Conservation (phyloP, 2,888 invertebrate species). For the Hirtodrosophila confusa region DNA sequence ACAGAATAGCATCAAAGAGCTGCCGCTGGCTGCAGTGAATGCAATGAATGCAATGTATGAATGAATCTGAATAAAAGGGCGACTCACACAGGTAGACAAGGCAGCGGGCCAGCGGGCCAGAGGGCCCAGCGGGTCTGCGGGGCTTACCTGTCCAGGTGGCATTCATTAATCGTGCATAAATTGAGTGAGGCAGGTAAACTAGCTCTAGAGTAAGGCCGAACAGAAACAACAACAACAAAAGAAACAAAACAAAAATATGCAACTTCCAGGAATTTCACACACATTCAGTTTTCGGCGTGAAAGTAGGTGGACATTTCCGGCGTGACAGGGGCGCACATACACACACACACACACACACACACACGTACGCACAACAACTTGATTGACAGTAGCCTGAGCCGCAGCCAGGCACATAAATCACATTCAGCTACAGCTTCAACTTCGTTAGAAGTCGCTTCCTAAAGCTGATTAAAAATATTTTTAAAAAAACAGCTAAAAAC, state of each 20-base stretch:
- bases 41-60: constrained; percentile 44
- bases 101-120: too few species aligned
- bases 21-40: constrained; percentile 9
- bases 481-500: constrained; percentile 18
- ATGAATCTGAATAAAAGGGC: constrained; percentile 45
- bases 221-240: constrained; percentile 8
- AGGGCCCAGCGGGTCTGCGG: background rate
- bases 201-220: constrained; percentile 29
- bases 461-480: constrained; percentile 67
- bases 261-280: constrained; percentile 44
- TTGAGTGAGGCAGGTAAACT: constrained; percentile 54
- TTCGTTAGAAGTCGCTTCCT: constrained; percentile 61
- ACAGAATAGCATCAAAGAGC: constrained; percentile 39
- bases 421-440: constrained; percentile 46
- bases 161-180: constrained; percentile 79
- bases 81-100: constrained; percentile 18
- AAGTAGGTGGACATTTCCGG: constrained; percentile 79
- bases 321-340: constrained; percentile 49
- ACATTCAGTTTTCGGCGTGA: constrained; percentile 59
- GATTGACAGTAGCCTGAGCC: constrained; percentile 43
- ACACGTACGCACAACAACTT: constrained; percentile 28
- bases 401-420: constrained; percentile 54
- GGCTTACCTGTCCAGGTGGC: constrained; percentile 62
- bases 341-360: constrained; percentile 20
- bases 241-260: constrained; percentile 11